Evolutionary conservation across 2,888 invertebrate species (phyloP).

Genomic region (Synergus japonicus): DNA sequence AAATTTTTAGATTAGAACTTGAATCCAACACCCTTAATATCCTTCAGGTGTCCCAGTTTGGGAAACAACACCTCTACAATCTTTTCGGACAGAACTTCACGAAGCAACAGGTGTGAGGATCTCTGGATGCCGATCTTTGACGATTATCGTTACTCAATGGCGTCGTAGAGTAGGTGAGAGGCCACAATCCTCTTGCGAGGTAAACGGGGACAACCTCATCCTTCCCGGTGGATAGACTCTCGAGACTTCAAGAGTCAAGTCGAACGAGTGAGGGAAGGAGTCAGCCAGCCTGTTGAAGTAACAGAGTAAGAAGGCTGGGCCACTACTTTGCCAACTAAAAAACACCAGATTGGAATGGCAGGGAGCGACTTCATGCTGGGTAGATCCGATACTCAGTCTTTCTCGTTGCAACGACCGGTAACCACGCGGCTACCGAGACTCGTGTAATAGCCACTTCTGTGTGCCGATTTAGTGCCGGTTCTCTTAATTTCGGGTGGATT

Average conservation of each 20-base stretch:
- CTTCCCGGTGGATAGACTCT: constrained; percentile 50
- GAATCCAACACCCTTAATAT: neutral
- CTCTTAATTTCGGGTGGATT: neutral
- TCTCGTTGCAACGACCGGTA: constrained; percentile 70
- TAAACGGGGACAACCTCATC: constrained; percentile 64
- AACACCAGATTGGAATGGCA: constrained; percentile 57
- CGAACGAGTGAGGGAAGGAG: constrained; percentile 50
- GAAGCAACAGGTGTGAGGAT: constrained; percentile 24
- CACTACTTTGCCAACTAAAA: constrained; percentile 39
- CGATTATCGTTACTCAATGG: constrained; percentile 12
- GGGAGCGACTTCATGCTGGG: constrained; percentile 54
- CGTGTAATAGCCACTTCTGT: constrained; percentile 27
- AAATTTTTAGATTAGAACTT: too few species aligned
- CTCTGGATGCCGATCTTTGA: constrained; percentile 1
- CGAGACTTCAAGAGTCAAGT: constrained; percentile 49
- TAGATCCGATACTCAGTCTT: constrained; percentile 70
- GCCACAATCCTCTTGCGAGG: constrained; percentile 51
- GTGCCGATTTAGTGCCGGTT: constrained; percentile 27
- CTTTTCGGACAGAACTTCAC: neutral
- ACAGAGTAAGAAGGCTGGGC: constrained; percentile 29
- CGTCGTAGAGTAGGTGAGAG: constrained; percentile 55
- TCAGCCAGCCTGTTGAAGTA: constrained; percentile 36
- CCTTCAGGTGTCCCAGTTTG: neutral
- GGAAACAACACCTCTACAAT: neutral
- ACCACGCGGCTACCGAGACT: constrained; percentile 58